phyloP scores from a whole-genome alignment of 2,888 invertebrate species.

The Uropetala carovei region DNA sequence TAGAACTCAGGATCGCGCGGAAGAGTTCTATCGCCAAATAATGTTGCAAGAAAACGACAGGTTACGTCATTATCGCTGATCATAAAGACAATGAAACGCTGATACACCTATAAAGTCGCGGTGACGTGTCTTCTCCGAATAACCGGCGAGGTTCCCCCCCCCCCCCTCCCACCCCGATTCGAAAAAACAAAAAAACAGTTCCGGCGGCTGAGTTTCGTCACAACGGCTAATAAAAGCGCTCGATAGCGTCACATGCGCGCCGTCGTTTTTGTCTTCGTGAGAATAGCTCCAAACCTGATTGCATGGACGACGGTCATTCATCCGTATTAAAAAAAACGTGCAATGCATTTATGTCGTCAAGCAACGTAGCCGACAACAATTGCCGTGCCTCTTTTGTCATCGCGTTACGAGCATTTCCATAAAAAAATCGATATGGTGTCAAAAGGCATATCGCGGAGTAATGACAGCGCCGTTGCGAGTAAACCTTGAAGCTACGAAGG shows the following conservation, averaged over 20 bases:
- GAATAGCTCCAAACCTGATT: background rate
- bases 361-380: background rate
- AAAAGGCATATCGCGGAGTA: conserved; percentile 19
- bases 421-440: conserved; percentile 6
- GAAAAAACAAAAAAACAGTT: background rate
- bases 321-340: background rate
- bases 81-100: too few species aligned
- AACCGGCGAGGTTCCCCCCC: background rate
- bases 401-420: background rate
- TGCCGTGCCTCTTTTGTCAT: background rate
- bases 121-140: too few species aligned
- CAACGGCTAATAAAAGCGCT: background rate
- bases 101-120: too few species aligned
- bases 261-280: background rate
- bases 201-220: background rate
- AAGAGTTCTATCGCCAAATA: too few species aligned
- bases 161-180: background rate
- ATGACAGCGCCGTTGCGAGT: conserved; percentile 24
- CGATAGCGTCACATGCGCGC: background rate
- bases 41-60: too few species aligned
- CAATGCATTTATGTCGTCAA: background rate
- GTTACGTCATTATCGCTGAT: too few species aligned
- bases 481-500: background rate
- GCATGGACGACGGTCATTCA: background rate
- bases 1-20: too few species aligned